Evolutionary conservation across 2,888 invertebrate genomes (phyloP).

Genomic region (Stenoptilia bipunctidactyla): DNA sequence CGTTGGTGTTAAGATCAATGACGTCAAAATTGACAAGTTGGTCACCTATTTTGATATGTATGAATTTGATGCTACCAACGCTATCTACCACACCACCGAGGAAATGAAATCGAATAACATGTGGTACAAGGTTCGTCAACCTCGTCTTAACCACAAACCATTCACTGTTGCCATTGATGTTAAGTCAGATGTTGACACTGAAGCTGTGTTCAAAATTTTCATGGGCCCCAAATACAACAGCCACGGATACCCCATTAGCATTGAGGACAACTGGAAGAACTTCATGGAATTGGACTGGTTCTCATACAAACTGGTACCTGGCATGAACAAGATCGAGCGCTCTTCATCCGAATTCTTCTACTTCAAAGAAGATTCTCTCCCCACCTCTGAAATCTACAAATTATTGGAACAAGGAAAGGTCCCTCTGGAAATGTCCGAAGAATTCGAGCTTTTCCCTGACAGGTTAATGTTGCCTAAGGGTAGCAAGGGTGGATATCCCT

Average conservation of each 20-base stretch:
- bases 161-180: slow-evolving; percentile 57
- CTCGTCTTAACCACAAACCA: slow-evolving; percentile 72
- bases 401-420: slow-evolving; percentile 65
- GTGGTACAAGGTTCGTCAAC: slow-evolving; percentile 72
- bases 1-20: slow-evolving; percentile 63
- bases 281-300: slow-evolving; percentile 30
- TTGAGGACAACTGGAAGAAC: slow-evolving; percentile 65
- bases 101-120: slow-evolving; percentile 40
- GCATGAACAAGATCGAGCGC: slow-evolving; percentile 75
- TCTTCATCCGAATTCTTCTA: slow-evolving; percentile 74
- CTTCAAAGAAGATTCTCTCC: slow-evolving; percentile 73
- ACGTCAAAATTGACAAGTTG: slow-evolving; percentile 64
- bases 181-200: slow-evolving; percentile 41
- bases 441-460: slow-evolving; percentile 70
- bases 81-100: slow-evolving; percentile 35
- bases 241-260: slow-evolving; percentile 49
- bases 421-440: slow-evolving; percentile 54
- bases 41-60: slow-evolving; percentile 72
- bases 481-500: slow-evolving; percentile 71
- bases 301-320: slow-evolving; percentile 67
- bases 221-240: slow-evolving; percentile 73
- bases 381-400: slow-evolving; percentile 71
- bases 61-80: slow-evolving; percentile 41
- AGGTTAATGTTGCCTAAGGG: slow-evolving; percentile 78
- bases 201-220: slow-evolving; percentile 69